These are phyloP conservation scores for Schizopygopsis malacanthus DNA, from an alignment of 2,797 vertebrate genomes.

Conservation along the genomic window DNA sequence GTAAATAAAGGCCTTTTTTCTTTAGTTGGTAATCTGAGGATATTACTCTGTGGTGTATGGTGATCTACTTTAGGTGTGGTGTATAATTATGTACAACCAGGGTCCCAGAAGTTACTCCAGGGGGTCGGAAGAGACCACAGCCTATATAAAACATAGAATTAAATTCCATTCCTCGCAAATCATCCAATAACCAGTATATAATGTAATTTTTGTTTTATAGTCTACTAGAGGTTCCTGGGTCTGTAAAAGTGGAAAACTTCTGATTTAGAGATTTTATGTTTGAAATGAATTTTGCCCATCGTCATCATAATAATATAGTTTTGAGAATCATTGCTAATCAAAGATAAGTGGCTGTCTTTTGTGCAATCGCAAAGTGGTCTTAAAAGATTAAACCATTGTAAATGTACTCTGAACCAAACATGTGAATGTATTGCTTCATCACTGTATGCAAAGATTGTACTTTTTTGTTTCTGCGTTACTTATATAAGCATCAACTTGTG, in stretches of 20 bases:
- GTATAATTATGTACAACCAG: neutral
- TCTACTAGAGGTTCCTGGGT: neutral
- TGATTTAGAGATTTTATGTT: neutral
- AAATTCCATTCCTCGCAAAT: neutral
- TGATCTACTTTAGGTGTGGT: neutral
- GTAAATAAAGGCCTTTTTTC: neutral
- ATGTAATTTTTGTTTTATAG: neutral
- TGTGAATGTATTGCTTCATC: constrained; percentile 3
- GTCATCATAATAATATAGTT: neutral
- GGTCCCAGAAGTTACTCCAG: neutral
- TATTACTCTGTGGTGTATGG: neutral
- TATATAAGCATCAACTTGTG: neutral
- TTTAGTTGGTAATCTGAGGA: neutral
- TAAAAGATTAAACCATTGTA: neutral
- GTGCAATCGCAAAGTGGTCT: neutral
- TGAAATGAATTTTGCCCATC: neutral
- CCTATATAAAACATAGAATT: neutral
- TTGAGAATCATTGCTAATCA: neutral
- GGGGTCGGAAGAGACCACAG: neutral
- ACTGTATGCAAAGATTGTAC: neutral
- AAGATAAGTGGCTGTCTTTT: neutral
- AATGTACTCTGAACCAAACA: neutral
- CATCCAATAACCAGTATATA: neutral
- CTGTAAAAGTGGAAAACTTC: neutral
- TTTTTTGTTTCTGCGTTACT: constrained; percentile 6